Evolutionary conservation across 2,888 invertebrate genomes (phyloP).

Genomic region (Odontocerum albicorne): DNA sequence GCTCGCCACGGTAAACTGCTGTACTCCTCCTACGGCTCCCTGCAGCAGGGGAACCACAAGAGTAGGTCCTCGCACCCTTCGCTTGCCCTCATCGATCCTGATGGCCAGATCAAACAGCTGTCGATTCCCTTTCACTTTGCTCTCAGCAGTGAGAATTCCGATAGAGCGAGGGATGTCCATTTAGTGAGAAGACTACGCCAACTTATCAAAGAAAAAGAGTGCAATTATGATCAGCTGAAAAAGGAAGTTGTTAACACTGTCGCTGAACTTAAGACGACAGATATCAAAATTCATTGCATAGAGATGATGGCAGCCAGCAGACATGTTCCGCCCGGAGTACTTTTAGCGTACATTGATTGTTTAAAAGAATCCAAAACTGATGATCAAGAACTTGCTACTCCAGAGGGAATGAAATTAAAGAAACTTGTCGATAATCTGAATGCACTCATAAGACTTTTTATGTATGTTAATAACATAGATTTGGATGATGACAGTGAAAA

Average conservation of each 20-base stretch:
- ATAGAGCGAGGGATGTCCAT: constrained; percentile 85
- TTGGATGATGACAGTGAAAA: constrained; percentile 37
- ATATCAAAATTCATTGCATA: constrained; percentile 69
- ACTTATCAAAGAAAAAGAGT: constrained; percentile 61
- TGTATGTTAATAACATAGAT: constrained; percentile 42
- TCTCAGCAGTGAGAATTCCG: constrained; percentile 83
- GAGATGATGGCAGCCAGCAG: constrained; percentile 70
- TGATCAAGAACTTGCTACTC: constrained; percentile 35
- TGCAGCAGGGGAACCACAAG: constrained; percentile 45
- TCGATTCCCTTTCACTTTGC: constrained; percentile 90
- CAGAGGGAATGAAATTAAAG: constrained; percentile 40
- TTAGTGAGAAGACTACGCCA: constrained; percentile 75
- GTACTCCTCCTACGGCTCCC: constrained; percentile 78
- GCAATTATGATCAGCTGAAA: constrained; percentile 52
- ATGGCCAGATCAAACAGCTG: constrained; percentile 80
- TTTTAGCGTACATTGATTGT: constrained; percentile 51
- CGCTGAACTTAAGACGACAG: constrained; percentile 68
- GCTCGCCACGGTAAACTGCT: constrained; percentile 80
- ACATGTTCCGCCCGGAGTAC: constrained; percentile 62
- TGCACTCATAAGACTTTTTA: constrained; percentile 40
- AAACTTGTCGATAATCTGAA: constrained; percentile 42
- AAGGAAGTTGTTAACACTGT: constrained; percentile 60
- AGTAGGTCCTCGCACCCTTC: constrained; percentile 64
- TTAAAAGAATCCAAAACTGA: constrained; percentile 4
- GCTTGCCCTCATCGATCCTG: constrained; percentile 75